These are phyloP conservation scores for Grammomys dolichurus DNA, from an alignment of 2,113 vertebrate genomes.

Conservation along the genomic window DNA sequence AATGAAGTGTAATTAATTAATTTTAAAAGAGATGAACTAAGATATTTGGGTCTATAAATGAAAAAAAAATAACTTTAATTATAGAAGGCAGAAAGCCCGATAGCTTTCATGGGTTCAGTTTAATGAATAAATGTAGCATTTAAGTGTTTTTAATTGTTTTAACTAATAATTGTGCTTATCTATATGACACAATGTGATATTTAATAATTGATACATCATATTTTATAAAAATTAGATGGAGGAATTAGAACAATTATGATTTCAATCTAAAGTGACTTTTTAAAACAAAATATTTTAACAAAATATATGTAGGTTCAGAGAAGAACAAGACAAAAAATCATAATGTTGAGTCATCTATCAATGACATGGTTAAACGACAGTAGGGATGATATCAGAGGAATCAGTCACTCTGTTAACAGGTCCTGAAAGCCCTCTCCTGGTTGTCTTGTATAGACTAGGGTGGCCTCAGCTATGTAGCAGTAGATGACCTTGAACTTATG, in stretches of 20 bases:
- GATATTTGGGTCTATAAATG: slow-evolving; percentile 2
- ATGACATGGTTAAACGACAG: not conserved
- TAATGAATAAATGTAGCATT: not conserved
- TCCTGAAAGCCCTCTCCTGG: not conserved
- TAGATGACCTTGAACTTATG: not conserved
- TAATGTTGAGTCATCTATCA: not conserved
- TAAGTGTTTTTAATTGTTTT: not conserved
- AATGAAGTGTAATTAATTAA: not conserved
- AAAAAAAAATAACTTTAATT: not conserved
- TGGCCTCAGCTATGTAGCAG: not conserved
- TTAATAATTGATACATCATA: not conserved
- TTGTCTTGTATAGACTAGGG: not conserved
- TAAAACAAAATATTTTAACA: slow-evolving; percentile 10
- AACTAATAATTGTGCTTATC: not conserved
- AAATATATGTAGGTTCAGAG: not conserved
- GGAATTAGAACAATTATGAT: not conserved
- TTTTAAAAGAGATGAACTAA: slow-evolving; percentile 10
- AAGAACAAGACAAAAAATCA: slow-evolving; percentile 30
- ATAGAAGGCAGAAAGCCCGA: not conserved
- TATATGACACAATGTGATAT: not conserved
- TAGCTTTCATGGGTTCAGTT: not conserved
- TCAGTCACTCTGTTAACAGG: not conserved
- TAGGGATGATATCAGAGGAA: not conserved
- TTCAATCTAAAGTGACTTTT: not conserved
- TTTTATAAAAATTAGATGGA: not conserved